These are phyloP conservation scores for Oncorhynchus gorbuscha DNA, from an alignment of 2,113 vertebrate species.

Conservation along the genomic window DNA sequence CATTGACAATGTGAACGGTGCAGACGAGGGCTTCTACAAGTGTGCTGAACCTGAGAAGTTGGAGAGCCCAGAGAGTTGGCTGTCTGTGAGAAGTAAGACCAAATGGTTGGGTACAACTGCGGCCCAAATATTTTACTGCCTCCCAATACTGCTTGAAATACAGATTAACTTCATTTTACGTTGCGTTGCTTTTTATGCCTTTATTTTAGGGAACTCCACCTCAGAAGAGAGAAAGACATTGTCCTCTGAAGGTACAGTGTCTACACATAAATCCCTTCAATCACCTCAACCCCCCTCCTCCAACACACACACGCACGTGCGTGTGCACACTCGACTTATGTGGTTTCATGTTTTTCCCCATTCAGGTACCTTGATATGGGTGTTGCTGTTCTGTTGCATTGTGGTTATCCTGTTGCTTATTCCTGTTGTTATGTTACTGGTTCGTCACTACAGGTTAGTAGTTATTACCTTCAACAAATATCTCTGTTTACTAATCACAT, in stretches of 20 bases:
- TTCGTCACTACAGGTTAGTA: constrained; percentile 50
- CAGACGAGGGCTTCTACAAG: constrained; percentile 61
- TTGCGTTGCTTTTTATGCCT: neutral
- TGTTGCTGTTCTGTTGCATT: constrained; percentile 24
- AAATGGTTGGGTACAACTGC: neutral
- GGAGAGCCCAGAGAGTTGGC: constrained; percentile 63
- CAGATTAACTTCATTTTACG: too few species aligned
- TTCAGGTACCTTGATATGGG: constrained; percentile 58
- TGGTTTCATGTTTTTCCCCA: neutral
- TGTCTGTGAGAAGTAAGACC: constrained; percentile 52
- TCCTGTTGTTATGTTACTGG: constrained; percentile 40
- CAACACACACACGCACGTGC: neutral
- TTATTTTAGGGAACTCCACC: constrained; percentile 35
- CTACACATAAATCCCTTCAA: neutral
- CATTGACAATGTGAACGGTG: constrained; percentile 48
- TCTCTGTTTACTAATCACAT: too few species aligned
- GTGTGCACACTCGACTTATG: neutral
- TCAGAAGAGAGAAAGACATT: constrained; percentile 1
- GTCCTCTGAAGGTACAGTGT: constrained; percentile 18
- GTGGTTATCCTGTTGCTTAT: constrained; percentile 54
- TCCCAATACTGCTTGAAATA: neutral
- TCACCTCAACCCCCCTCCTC: neutral
- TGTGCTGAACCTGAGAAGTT: constrained; percentile 43
- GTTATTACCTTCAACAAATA: neutral
- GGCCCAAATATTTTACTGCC: neutral